Base-by-base conservation (phyloP, 1,140 invertebrate genomes). In the Andrena cerasifolii region DNA sequence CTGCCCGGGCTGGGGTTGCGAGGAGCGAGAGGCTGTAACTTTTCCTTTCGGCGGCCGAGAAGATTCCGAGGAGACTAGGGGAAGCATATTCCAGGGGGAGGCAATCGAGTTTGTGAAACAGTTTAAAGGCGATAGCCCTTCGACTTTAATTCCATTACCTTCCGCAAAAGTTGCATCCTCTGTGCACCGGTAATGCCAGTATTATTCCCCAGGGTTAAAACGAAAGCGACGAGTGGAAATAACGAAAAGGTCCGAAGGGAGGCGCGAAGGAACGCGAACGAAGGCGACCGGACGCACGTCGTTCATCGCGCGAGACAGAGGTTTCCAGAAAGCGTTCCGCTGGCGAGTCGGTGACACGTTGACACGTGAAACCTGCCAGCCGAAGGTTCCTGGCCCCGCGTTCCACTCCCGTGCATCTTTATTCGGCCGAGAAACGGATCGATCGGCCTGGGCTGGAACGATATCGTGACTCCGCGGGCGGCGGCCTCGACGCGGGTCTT, bases 361-460 rank as follows among this genome's bases (percentile, higher is more conserved):
- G 82, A 84, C 82, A 71, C 82, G 82, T 83, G 82, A 84, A 79
- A 83, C 66, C 63, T 79, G 82, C 58, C 81, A 79, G 78, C 68
- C 62, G 45, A 56, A 71, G 53, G 53, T 53, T 36, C 26, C n/a
- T 58, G 21, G 45, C 33, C 73, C 53, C 24, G 12, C 12, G 21
- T 73, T 71, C 49, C 36, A 24, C 65, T 71, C 53, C 36, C 78
- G 65, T 76, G 79, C 81, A 83, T 84, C 83, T 84, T 84, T 84
- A 84, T 84, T 73, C 83, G 59, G 36, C 40, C 36, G 16, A 33
- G 45, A 56, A 61, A 49, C 58, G 72, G 58, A 70, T 80, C 82
- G 81, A 84, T 84, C 67, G 71, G 58, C 31, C 45, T n/a, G n/a
- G 31, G n/a, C 26, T 31, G 43, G n/a, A 45, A 45, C 6, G 16